A percentile compares a stretch with the other conserved stretches of the same genome.
Evolutionary conservation across 2,113 vertebrate species (phyloP).

Genomic region (Podiceps cristatus): DNA sequence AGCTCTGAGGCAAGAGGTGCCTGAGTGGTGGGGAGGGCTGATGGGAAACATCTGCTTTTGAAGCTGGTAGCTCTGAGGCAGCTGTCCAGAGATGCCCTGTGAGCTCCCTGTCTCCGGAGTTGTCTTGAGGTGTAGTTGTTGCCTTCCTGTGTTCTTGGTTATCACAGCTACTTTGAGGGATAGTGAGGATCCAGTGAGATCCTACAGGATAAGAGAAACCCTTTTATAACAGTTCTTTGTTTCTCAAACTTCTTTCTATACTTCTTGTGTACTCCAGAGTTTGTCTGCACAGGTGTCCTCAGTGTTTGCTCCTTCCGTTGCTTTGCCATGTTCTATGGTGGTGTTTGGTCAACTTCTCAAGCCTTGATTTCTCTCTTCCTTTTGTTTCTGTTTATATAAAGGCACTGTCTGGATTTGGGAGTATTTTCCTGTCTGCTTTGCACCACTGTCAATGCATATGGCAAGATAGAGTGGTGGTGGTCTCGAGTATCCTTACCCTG

Average conservation of each 20-base stretch:
- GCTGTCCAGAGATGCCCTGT: constrained; percentile 18
- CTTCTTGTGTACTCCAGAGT: background rate
- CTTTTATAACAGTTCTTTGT: background rate
- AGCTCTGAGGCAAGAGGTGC: background rate
- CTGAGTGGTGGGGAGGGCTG: background rate
- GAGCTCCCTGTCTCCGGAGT: background rate
- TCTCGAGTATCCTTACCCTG: background rate
- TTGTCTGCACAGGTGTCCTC: background rate
- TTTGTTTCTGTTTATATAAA: background rate
- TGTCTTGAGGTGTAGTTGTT: background rate
- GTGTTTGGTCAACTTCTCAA: background rate
- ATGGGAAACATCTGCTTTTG: constrained; percentile 47
- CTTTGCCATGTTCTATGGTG: background rate
- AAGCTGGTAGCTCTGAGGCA: background rate
- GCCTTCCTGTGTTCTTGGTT: background rate
- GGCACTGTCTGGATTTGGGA: background rate
- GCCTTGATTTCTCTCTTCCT: background rate
- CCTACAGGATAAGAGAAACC: background rate
- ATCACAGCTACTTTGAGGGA: background rate
- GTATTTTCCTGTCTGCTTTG: background rate
- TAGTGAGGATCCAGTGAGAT: background rate
- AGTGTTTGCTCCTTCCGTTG: background rate
- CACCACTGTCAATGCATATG: background rate
- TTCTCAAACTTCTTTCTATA: background rate
- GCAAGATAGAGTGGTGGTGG: background rate